Evolutionary conservation across 1,140 invertebrate genomes (phyloP).

Genomic region (Himalopsyche phryganea): DNA sequence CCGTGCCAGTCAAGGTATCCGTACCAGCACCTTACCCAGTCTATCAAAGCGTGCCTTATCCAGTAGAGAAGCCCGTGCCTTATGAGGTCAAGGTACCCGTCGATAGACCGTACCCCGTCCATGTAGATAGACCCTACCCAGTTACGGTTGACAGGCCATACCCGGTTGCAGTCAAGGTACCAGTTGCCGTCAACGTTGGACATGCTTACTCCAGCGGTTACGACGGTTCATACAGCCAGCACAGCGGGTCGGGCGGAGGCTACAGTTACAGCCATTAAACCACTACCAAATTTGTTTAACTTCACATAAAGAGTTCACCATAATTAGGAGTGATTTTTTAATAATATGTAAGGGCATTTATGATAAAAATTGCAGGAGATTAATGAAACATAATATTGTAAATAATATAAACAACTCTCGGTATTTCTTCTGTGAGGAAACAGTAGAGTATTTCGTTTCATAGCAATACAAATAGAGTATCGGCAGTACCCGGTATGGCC

Average conservation of each 20-base stretch:
- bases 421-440: no score
- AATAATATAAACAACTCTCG: neutral
- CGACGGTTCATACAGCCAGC: constrained; percentile 32
- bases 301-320: constrained; percentile 9
- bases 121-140: constrained; percentile 47
- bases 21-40: constrained; percentile 55
- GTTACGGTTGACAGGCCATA: constrained; percentile 55
- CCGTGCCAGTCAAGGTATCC: constrained; percentile 55
- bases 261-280: constrained; percentile 49
- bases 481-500: neutral
- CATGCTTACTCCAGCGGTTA: constrained; percentile 33
- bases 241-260: constrained; percentile 41
- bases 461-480: neutral
- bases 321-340: constrained; percentile 10
- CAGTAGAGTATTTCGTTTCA: no score
- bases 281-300: constrained; percentile 15
- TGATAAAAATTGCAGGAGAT: neutral
- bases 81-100: constrained; percentile 60
- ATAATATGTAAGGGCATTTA: constrained; percentile 16
- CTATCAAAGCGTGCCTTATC: constrained; percentile 58
- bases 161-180: constrained; percentile 57
- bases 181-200: constrained; percentile 45
- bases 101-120: constrained; percentile 58
- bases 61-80: constrained; percentile 63
- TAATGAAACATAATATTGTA: neutral